Percentiles rank a stretch among this genome's conserved stretches.
These are phyloP conservation scores for Sceloporus tristichus DNA, from an alignment of 2,113 vertebrate species.

Conservation along the genomic window DNA sequence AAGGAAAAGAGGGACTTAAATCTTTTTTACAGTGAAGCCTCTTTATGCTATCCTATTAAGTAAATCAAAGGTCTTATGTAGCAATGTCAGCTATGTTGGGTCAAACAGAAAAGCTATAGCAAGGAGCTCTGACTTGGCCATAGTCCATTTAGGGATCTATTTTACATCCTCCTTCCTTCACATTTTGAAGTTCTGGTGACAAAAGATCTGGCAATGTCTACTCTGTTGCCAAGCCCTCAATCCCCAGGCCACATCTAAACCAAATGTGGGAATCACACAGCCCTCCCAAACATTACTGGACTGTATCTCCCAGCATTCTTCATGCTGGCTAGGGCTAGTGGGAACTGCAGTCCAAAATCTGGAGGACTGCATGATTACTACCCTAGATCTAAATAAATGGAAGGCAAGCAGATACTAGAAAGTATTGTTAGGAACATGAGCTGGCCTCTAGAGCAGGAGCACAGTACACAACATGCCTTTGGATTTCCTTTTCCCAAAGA, in stretches of 20 bases:
- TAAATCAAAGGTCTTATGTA: background rate
- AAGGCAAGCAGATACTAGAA: background rate
- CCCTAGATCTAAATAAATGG: too few relatives aligned
- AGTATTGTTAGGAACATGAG: background rate
- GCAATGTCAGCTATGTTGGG: background rate
- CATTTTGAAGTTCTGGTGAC: background rate
- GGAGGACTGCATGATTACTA: too few relatives aligned
- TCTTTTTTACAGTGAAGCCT: background rate
- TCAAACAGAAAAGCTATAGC: background rate
- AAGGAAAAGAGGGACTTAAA: background rate
- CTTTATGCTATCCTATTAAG: background rate
- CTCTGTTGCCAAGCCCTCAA: background rate
- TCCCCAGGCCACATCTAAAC: background rate
- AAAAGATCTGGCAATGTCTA: background rate
- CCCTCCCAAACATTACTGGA: background rate
- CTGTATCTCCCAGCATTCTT: too few relatives aligned
- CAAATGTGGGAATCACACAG: background rate
- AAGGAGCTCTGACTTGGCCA: background rate
- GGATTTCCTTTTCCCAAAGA: constrained; percentile 92
- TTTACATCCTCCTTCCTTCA: background rate
- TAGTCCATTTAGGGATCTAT: background rate
- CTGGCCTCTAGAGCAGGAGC: background rate
- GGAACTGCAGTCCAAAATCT: too few relatives aligned
- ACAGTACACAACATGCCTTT: constrained; percentile 80
- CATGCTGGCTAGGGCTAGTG: too few relatives aligned